Evolutionary conservation across 2,797 vertebrate species (phyloP), one percentile per base, ranked within the genome.

Genomic region (Gephyroberyx darwinii): DNA sequence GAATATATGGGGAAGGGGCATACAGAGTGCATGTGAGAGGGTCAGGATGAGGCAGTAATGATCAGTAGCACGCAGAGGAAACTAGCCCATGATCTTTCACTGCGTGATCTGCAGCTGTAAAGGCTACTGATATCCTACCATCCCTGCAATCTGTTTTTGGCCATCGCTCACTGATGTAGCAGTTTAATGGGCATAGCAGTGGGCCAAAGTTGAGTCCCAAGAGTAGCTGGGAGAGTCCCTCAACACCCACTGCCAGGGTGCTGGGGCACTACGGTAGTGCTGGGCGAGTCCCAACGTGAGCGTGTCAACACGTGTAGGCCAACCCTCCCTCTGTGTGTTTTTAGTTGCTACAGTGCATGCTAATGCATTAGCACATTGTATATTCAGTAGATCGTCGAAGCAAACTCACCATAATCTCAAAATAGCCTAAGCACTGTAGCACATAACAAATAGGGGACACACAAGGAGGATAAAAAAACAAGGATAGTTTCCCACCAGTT

Each of bases 1-100:
- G 17, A 78, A 68, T 87, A 66, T 85, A 79, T 72, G 75, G 20
- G 51, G 22, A 83, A 86, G 85, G 80, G 85, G 80, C 85, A 81
- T 22, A 57, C 50, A 83, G 71, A 80, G 73, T 77, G 65, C 55
- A 66, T 69, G 75, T 65, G 51, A 75, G 58, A 19, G 22, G 69
- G 26, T 13, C 70, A 35, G 64, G 58, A 84, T 56, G 61, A 70
- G 65, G 48, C 8, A 12, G 62, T 81, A 52, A 63, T n/a, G 64
- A 65, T 74, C 73, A 71, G 54, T 64, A 50, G n/a, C 20, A 41
- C 62, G 35, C 50, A 5, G n/a, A 35, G 22, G 45, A 74, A 63
- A 58, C 75, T 63, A 37, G 30, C 5, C n/a, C 69, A 13, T 77
- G 22, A 47, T 48, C 8, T 64, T 39, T 80, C 19, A 51, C 54